Evolutionary conservation across 2,113 vertebrate species (phyloP).

Genomic region (Seriola aureovittata): DNA sequence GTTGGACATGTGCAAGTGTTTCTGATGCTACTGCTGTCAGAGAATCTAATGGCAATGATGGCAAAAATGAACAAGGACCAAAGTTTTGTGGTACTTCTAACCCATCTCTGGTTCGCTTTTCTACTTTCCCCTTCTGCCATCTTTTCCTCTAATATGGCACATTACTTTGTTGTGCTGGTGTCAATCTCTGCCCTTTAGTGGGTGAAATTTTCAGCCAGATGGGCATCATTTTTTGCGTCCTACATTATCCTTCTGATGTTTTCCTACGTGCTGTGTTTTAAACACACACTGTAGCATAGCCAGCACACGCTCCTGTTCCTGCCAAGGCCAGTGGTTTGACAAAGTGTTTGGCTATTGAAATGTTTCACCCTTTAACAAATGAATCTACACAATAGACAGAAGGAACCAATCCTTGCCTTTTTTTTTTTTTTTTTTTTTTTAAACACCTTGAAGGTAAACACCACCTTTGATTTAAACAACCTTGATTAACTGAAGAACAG

Average conservation of each 20-base stretch:
- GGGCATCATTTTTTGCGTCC: neutral
- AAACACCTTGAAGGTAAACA: constrained; percentile 1
- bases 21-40: constrained; percentile 23
- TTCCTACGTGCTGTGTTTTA: constrained; percentile 4
- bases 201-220: constrained; percentile 2
- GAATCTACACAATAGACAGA: constrained; percentile 4
- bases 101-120: neutral
- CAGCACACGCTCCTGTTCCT: constrained; percentile 5
- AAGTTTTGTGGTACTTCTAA: neutral
- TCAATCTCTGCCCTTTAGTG: neutral
- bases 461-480: constrained; percentile 5
- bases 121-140: neutral
- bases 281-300: neutral
- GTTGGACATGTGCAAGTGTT: constrained; percentile 5
- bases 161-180: constrained; percentile 54
- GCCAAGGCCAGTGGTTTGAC: neutral
- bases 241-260: constrained; percentile 11
- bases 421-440: neutral
- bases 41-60: constrained; percentile 13
- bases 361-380: constrained; percentile 6
- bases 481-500: neutral
- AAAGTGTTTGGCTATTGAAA: neutral
- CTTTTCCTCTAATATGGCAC: constrained; percentile 25
- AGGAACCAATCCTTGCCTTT: neutral
- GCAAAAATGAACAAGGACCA: neutral